Conservation (phyloP, 2,888 invertebrate genomes). For the Cosmia pyralina region DNA sequence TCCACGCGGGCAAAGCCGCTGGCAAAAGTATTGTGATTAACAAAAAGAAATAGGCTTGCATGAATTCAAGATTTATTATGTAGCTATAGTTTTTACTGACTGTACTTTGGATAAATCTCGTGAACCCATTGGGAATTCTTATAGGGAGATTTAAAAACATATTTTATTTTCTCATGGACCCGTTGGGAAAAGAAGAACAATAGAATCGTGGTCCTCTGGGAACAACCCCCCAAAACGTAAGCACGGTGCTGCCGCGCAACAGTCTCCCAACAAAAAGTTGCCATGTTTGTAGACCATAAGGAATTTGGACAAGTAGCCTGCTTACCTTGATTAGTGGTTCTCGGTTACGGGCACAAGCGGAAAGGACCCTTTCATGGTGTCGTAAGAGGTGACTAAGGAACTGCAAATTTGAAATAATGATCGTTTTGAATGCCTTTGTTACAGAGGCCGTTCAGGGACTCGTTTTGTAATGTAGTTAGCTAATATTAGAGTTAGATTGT, state of each 20-base stretch:
- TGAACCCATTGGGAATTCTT: too few relatives aligned
- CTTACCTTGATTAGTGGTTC: constrained; percentile 53
- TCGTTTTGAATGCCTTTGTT: constrained; percentile 34
- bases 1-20: too few relatives aligned
- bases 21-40: too few relatives aligned
- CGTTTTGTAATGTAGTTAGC: constrained; percentile 17
- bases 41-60: too few relatives aligned
- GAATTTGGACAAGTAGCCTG: constrained; percentile 54
- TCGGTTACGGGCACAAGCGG: constrained; percentile 57
- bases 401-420: constrained; percentile 32
- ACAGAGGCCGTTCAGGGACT: constrained; percentile 25
- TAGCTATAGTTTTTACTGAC: too few relatives aligned
- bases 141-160: too few relatives aligned
- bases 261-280: constrained; percentile 22
- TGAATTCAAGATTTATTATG: too few relatives aligned
- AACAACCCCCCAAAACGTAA: not conserved
- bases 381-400: constrained; percentile 52
- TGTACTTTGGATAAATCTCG: too few relatives aligned
- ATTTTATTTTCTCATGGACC: too few relatives aligned
- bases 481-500: not conserved
- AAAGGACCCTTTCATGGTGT: constrained; percentile 56
- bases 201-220: too few relatives aligned
- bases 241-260: not conserved
- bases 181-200: too few relatives aligned
- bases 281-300: constrained; percentile 10